Conservation (phyloP, 2,888 invertebrate genomes). For the Protodeltote pygarga region DNA sequence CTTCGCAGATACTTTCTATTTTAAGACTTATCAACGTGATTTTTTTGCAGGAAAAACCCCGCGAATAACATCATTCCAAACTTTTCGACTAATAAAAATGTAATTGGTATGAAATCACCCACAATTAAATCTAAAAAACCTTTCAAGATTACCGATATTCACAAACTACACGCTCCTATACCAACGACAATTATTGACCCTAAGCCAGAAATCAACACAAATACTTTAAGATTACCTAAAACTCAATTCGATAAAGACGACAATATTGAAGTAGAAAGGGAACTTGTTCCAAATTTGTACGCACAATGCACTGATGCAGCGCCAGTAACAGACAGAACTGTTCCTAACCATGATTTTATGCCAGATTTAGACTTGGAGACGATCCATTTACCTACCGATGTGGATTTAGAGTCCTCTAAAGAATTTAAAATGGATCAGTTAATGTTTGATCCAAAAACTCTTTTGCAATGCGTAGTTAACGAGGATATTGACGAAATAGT, state of each 20-base stretch:
- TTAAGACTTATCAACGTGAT: not conserved
- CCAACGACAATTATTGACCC: constrained; percentile 46
- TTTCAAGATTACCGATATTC: constrained; percentile 72
- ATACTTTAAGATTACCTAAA: not conserved
- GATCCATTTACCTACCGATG: constrained; percentile 11
- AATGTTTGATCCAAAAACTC: constrained; percentile 74
- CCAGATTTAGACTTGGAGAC: constrained; percentile 25
- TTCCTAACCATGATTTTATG: constrained; percentile 2
- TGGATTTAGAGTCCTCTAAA: constrained; percentile 18
- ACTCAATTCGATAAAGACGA: no score
- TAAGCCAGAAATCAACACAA: constrained; percentile 11
- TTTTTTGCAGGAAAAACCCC: constrained; percentile 46
- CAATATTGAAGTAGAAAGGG: constrained; percentile 1
- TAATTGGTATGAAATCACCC: constrained; percentile 4
- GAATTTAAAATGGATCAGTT: constrained; percentile 60
- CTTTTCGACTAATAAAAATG: constrained; percentile 11
- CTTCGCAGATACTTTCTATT: not conserved
- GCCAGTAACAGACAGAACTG: not conserved
- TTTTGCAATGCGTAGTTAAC: constrained; percentile 63
- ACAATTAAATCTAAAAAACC: constrained; percentile 58
- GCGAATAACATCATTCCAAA: constrained; percentile 9
- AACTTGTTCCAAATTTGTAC: not conserved
- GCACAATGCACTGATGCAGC: not conserved
- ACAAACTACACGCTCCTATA: constrained; percentile 56
- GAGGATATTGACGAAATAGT: constrained; percentile 55